Base-by-base conservation (phyloP, 2,113 vertebrate genomes). In the Cyprinodon tularosa region DNA sequence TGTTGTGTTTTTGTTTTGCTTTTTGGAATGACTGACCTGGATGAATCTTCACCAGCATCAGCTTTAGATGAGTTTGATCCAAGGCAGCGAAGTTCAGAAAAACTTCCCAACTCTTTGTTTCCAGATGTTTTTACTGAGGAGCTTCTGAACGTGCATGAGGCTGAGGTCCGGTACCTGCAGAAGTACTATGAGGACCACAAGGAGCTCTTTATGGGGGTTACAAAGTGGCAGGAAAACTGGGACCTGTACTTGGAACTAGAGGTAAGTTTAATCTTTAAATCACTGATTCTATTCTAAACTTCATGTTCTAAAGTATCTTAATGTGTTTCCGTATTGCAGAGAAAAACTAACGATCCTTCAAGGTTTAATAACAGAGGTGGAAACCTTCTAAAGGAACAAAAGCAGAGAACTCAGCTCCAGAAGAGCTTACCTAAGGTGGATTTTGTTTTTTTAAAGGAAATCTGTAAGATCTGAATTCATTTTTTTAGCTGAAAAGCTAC, bases 321-420 rank as follows among this genome's bases (percentile, higher is more conserved):
- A 67, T 50, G 3, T 48, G 10, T 42, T 1, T 62, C 63, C 62
- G 12, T 36, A 22, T 74, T 10, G 69, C 66, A 95, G 94, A 94
- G 81, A 90, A 95, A 97, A 88, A 95, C 96, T 14, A 94, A 82
- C 2, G 97, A 99, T 71, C 96, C 97, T 0, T 90, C 93, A 10
- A 95, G 97, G 53, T 97, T 98, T 29, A 93, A 94, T 87, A 99
- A 99, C 88, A 93, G 97, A 0, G 97, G 97, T 14, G 97, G 98
- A 3, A 98, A 96, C 84, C 96, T 99, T 38, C 92, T 99, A 62
- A 97, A 96, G 53, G 97, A 99, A 78, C 97, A 97, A 90, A 98
- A 99, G 71, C 96, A 97, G 80, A 92, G 97, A 40, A 88, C 91
- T 0, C 97, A 96, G 63, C 93, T 99, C 50, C 97, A 96, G 82